A percentile compares a stretch with the other conserved stretches of the same genome.
Evolutionary conservation across 2,888 invertebrate genomes (phyloP).

Genomic region (Pristionchus entomophagus): DNA sequence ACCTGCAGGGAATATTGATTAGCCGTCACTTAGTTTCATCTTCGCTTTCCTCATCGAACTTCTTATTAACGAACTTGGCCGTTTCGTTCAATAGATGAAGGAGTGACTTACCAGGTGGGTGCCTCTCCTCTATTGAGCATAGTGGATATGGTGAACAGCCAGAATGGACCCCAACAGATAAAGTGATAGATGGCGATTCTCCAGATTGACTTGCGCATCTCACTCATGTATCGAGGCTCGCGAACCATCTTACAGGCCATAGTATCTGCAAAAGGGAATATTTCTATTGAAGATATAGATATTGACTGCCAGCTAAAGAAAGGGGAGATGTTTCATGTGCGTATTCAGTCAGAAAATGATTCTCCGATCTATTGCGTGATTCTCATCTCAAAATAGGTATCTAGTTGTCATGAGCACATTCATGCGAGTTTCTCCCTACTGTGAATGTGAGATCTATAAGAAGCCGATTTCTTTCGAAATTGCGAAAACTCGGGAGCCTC

Average conservation of each 20-base stretch:
- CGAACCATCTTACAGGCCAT: slow-evolving; percentile 32
- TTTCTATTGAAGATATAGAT: too few relatives aligned
- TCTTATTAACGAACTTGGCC: too few relatives aligned
- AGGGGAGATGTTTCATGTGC: too few relatives aligned
- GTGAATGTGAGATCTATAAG: too few relatives aligned
- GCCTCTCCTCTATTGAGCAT: slow-evolving; percentile 13
- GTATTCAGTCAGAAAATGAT: too few relatives aligned
- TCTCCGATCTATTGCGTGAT: too few relatives aligned
- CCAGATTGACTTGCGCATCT: slow-evolving; percentile 68
- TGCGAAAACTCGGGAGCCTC: not conserved
- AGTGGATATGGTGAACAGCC: slow-evolving; percentile 63
- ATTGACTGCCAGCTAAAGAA: too few relatives aligned
- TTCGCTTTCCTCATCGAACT: not conserved
- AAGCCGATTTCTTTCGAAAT: not conserved
- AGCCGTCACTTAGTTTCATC: not conserved
- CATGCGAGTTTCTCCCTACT: too few relatives aligned
- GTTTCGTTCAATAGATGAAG: too few relatives aligned
- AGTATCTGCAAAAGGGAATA: slow-evolving; percentile 17
- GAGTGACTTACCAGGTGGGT: not conserved
- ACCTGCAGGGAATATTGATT: slow-evolving; percentile 46
- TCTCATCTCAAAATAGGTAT: too few relatives aligned
- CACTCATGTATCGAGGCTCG: slow-evolving; percentile 68
- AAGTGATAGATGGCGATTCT: slow-evolving; percentile 70
- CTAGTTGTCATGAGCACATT: too few relatives aligned
- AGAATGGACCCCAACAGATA: slow-evolving; percentile 71